Percentiles rank a stretch among this genome's conserved stretches.
Evolutionary conservation across 2,797 vertebrate genomes (phyloP).

Genomic region (Lagocephalus sceleratus): DNA sequence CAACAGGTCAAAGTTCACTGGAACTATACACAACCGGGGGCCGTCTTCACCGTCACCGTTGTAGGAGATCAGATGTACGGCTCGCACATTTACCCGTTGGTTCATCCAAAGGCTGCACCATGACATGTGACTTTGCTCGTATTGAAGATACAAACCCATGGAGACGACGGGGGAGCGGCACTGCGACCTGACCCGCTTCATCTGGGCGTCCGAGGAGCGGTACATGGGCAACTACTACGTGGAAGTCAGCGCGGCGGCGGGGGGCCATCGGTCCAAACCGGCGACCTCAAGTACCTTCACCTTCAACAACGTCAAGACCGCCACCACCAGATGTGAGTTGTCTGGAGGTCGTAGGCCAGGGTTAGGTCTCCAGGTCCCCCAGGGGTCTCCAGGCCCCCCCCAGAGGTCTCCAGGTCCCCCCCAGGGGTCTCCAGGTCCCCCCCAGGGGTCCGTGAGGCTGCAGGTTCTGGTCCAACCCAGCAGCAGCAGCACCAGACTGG

Average conservation of each 20-base stretch:
- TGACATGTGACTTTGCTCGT: neutral
- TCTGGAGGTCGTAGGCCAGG: neutral
- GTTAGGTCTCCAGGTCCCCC: no score
- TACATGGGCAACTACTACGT: neutral
- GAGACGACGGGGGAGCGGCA: constrained; percentile 9
- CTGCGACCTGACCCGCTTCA: constrained; percentile 27
- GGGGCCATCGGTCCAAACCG: fast-evolving
- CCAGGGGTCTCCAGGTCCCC: no score
- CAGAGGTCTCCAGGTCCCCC: no score
- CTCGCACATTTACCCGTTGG: no score
- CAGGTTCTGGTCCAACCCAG: no score
- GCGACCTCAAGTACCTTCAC: fast-evolving
- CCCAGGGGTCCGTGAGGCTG: no score
- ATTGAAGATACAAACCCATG: fast-evolving
- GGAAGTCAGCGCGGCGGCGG: constrained; percentile 21
- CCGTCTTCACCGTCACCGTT: constrained; percentile 23
- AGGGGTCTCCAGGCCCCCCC: no score
- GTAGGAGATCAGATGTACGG: neutral
- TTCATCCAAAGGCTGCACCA: no score
- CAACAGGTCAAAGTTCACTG: constrained; percentile 4
- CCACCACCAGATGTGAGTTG: constrained; percentile 28
- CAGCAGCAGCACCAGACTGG: no score
- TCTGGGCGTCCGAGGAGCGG: neutral
- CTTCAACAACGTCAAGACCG: fast-evolving
- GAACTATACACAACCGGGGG: constrained; percentile 10